These are phyloP conservation scores for Sycobia sp. DNA, from an alignment of 1,140 invertebrate species.

Conservation along the genomic window DNA sequence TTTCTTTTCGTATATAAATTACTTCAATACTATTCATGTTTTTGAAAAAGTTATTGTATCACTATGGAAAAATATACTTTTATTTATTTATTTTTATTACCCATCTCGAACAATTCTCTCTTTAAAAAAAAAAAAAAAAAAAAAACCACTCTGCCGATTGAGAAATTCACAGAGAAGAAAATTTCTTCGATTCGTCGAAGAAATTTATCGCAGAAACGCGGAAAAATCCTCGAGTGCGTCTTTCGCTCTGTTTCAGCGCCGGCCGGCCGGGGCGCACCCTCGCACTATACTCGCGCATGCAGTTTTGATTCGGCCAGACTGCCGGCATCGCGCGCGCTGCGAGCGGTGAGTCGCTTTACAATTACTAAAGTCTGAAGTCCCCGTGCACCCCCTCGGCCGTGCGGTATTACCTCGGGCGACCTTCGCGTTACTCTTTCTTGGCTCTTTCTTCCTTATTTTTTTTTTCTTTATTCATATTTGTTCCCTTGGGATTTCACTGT, in stretches of 20 bases:
- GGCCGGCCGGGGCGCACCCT: background rate
- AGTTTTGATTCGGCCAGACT: slow-evolving; percentile 16
- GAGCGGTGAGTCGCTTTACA: slow-evolving; percentile 20
- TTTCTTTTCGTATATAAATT: too few relatives aligned
- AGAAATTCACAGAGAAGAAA: too few relatives aligned
- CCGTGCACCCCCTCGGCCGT: slow-evolving; percentile 30
- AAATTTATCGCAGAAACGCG: too few relatives aligned
- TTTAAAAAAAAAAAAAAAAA: too few relatives aligned
- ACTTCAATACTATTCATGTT: too few relatives aligned
- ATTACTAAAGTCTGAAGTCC: slow-evolving; percentile 34
- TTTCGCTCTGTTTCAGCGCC: background rate
- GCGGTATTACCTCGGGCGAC: slow-evolving; percentile 35
- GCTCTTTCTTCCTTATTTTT: slow-evolving; percentile 21
- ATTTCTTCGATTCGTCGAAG: too few relatives aligned
- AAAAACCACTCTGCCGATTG: too few relatives aligned
- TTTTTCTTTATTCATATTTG: slow-evolving; percentile 27
- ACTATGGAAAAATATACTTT: too few relatives aligned
- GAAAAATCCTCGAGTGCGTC: too few relatives aligned
- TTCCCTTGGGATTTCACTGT: slow-evolving; percentile 23
- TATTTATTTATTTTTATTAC: too few relatives aligned
- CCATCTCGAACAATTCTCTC: too few relatives aligned
- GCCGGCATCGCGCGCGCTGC: slow-evolving; percentile 20
- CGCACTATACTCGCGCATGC: slow-evolving; percentile 10
- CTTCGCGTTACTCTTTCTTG: slow-evolving; percentile 24
- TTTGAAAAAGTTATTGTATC: too few relatives aligned